Evolutionary conservation across 2,113 vertebrate species (phyloP).

Genomic region (Rostratula benghalensis): DNA sequence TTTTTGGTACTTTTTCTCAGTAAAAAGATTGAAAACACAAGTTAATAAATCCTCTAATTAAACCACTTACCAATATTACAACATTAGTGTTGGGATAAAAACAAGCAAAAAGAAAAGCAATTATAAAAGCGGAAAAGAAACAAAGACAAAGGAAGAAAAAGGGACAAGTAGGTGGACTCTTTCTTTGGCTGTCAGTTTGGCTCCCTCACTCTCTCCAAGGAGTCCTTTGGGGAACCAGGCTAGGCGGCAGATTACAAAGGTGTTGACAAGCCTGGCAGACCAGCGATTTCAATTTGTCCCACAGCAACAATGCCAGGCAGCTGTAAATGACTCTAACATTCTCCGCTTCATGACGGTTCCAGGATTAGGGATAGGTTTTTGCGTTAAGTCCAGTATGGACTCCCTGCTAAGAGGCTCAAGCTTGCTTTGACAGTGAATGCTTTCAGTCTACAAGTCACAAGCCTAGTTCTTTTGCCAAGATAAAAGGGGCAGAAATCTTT

Average conservation of each 20-base stretch:
- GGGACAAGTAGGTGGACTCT: not conserved
- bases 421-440: not conserved
- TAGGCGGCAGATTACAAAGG: constrained; percentile 16
- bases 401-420: not conserved
- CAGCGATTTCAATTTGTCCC: not conserved
- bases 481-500: not conserved
- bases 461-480: not conserved
- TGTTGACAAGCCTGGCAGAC: constrained; percentile 47
- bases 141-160: constrained; percentile 31
- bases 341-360: not conserved
- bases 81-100: constrained; percentile 30
- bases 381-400: not conserved
- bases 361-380: not conserved
- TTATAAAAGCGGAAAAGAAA: constrained; percentile 48
- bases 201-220: constrained; percentile 1
- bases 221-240: not conserved
- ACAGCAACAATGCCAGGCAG: constrained; percentile 30
- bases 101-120: constrained; percentile 14
- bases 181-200: constrained; percentile 25
- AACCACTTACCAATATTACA: constrained; percentile 51
- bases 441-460: not conserved
- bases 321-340: constrained; percentile 10
- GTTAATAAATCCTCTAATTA: constrained; percentile 54
- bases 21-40: constrained; percentile 46
- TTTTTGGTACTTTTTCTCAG: constrained; percentile 19